phyloP scores from a whole-genome alignment of 2,797 vertebrate genomes.

The Syngnathus rostellatus region DNA sequence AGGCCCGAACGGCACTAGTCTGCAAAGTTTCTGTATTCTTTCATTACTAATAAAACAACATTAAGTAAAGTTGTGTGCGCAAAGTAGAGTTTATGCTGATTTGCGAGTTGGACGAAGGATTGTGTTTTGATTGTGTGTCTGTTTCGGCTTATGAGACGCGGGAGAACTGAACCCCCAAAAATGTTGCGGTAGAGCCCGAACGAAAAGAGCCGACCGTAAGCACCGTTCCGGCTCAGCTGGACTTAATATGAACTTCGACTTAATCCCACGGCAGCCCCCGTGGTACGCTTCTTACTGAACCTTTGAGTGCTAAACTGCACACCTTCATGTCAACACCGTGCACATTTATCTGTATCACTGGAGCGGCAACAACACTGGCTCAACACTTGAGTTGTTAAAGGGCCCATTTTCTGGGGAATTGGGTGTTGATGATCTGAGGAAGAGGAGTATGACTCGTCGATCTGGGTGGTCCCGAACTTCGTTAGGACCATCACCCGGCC shows the following conservation, averaged over 20 bases:
- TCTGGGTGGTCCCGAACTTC: constrained; percentile 62
- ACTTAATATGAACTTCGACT: constrained; percentile 40
- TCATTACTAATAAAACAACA: constrained; percentile 67
- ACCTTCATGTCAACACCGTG: constrained; percentile 30
- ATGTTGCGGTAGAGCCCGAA: constrained; percentile 59
- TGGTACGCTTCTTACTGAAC: constrained; percentile 10
- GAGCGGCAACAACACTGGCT: constrained; percentile 40
- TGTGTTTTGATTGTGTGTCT: constrained; percentile 63
- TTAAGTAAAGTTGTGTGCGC: constrained; percentile 62
- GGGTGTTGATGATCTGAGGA: constrained; percentile 73
- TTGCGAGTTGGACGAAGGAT: constrained; percentile 53
- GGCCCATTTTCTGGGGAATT: constrained; percentile 66
- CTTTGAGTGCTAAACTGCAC: constrained; percentile 27
- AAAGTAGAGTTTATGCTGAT: constrained; percentile 64
- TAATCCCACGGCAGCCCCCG: constrained; percentile 42
- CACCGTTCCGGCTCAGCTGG: constrained; percentile 36
- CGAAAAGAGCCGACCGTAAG: constrained; percentile 56
- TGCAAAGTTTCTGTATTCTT: constrained; percentile 62
- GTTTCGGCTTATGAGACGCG: constrained; percentile 59
- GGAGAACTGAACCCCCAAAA: constrained; percentile 64
- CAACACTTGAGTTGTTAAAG: constrained; percentile 54
- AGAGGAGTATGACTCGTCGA: constrained; percentile 60
- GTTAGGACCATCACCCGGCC: constrained; percentile 51
- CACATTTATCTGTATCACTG: constrained; percentile 25
- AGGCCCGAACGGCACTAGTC: constrained; percentile 48